A percentile compares a stretch with the other conserved stretches of the same genome.
Conservation (phyloP, 2,888 invertebrate species). For the Germaria angustata region DNA sequence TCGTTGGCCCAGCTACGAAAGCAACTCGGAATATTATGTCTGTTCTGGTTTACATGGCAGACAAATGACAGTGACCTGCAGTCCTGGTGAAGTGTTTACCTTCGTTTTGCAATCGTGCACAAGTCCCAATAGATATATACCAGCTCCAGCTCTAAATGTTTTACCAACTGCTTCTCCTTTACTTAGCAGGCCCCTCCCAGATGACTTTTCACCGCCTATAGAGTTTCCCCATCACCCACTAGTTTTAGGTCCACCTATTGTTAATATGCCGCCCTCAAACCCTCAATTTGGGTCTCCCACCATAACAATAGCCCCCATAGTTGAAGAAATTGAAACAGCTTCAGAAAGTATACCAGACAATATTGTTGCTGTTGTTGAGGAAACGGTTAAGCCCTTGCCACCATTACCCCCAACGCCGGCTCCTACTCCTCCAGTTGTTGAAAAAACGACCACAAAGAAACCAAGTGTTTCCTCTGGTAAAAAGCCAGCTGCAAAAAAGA, state of each 20-base stretch:
- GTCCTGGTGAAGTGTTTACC: slow-evolving; percentile 75
- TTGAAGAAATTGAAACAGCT: too few species aligned
- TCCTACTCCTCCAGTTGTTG: slow-evolving; percentile 70
- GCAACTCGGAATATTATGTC: slow-evolving; percentile 74
- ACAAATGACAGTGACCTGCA: slow-evolving; percentile 72
- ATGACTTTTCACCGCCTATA: slow-evolving; percentile 17
- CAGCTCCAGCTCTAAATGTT: slow-evolving; percentile 73
- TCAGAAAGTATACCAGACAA: background rate
- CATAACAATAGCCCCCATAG: background rate
- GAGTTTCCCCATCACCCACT: slow-evolving; percentile 40
- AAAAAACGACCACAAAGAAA: slow-evolving; percentile 5
- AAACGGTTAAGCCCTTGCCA: slow-evolving; percentile 31
- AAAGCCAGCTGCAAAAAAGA: slow-evolving; percentile 46
- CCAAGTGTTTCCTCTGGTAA: background rate
- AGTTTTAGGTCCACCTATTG: background rate
- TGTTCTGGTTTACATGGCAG: slow-evolving; percentile 72
- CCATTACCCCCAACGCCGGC: slow-evolving; percentile 70
- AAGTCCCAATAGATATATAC: slow-evolving; percentile 72
- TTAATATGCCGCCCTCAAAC: background rate
- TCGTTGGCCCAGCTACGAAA: slow-evolving; percentile 78
- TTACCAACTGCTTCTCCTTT: slow-evolving; percentile 73
- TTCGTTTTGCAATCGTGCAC: slow-evolving; percentile 77
- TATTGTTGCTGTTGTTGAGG: background rate
- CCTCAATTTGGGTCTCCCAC: background rate
- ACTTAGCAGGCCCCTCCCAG: background rate